Evolutionary conservation across 2,888 invertebrate genomes (phyloP).

Genomic region (Cantharis rustica): DNA sequence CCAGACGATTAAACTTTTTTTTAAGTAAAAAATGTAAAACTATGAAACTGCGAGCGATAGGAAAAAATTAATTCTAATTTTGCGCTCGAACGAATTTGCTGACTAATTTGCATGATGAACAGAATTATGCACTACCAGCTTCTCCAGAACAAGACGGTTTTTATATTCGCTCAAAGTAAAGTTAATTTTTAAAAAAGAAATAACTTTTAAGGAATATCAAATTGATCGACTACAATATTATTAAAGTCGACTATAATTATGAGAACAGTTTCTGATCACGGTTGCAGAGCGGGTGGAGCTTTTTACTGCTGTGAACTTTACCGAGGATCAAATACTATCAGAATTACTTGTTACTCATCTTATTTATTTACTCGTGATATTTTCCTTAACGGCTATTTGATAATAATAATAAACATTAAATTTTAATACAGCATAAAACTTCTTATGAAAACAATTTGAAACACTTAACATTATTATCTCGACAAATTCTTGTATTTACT

Average conservation of each 20-base stretch:
- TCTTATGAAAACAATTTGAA: conserved; percentile 4
- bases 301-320: conserved; percentile 38
- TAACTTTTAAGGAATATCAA: neutral
- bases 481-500: neutral
- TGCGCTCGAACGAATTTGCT: conserved; percentile 8
- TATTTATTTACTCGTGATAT: conserved; percentile 24
- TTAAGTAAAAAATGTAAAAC: neutral
- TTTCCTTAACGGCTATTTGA: conserved; percentile 11
- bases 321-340: conserved; percentile 35
- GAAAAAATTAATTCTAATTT: neutral
- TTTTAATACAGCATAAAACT: conserved; percentile 2
- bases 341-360: conserved; percentile 22
- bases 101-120: conserved; percentile 36
- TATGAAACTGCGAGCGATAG: neutral
- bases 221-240: conserved; percentile 33
- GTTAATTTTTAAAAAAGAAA: neutral
- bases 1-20: neutral
- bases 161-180: neutral
- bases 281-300: conserved; percentile 36
- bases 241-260: conserved; percentile 40
- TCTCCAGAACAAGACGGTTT: conserved; percentile 10
- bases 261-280: conserved; percentile 38
- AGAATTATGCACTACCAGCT: conserved; percentile 26
- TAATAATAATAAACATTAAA: conserved; percentile 1
- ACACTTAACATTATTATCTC: neutral